phyloP scores from a whole-genome alignment of 2,888 invertebrate species.

The Tuta absoluta region DNA sequence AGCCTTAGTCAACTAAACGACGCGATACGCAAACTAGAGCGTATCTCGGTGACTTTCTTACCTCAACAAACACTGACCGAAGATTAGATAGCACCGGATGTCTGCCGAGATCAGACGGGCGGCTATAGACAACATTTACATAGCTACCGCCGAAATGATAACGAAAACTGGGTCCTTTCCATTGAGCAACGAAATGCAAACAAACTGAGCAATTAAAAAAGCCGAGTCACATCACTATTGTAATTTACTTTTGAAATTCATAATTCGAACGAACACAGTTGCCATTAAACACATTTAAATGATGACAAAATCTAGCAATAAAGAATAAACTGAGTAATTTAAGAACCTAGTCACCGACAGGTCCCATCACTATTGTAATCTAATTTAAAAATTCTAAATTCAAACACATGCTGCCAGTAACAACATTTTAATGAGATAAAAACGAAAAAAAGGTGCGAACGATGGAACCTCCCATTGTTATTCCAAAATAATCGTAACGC shows the following conservation, averaged over 20 bases:
- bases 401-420: slow-evolving; percentile 48
- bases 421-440: slow-evolving; percentile 65
- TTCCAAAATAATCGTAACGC: slow-evolving; percentile 67
- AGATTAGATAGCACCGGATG: slow-evolving; percentile 79
- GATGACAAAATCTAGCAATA: no score
- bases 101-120: slow-evolving; percentile 56
- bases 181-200: slow-evolving; percentile 30
- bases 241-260: no score
- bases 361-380: slow-evolving; percentile 39
- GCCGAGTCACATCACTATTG: neutral
- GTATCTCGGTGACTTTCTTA: slow-evolving; percentile 66
- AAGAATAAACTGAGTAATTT: slow-evolving; percentile 3
- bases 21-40: slow-evolving; percentile 45
- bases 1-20: slow-evolving; percentile 35
- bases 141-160: slow-evolving; percentile 46
- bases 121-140: slow-evolving; percentile 49
- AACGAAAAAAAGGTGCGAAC: slow-evolving; percentile 69
- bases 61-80: slow-evolving; percentile 74
- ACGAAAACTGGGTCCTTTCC: slow-evolving; percentile 50
- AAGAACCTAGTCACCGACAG: no score
- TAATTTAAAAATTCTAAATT: slow-evolving; percentile 14
- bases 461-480: slow-evolving; percentile 60
- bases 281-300: slow-evolving; percentile 62
- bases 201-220: neutral
- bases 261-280: slow-evolving; percentile 41